Evolutionary conservation across 2,797 vertebrate species (phyloP), one percentile per base, ranked within the genome.

Genomic region (Labroides dimidiatus): DNA sequence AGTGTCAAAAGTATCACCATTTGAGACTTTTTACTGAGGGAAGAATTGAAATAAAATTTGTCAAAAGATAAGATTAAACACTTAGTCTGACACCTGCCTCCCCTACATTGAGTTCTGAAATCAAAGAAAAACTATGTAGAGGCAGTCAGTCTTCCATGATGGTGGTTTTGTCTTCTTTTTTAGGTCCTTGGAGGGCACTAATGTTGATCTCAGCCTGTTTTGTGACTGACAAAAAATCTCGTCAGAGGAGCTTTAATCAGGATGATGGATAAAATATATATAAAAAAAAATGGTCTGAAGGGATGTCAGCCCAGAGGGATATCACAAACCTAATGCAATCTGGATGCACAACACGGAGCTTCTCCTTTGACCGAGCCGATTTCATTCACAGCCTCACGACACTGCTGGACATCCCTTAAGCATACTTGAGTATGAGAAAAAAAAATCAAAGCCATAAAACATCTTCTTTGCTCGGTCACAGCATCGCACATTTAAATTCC

Each of bases 401-500:
- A 55, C 62, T 64, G 30, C 27, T 54, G 23, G 64, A 50, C 36
- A 45, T 71, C 36, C 30, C 39, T 42, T 54, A 69, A 27, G 33
- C 19, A 19, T 21, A 41, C 20, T 63, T 58, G 14, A 63, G 17
- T 36, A 23, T 11, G 12, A 39, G 23, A 67, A 24, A 66, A 27
- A 27, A 23, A 48, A 43, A 68, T 51, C 39, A 64, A 23, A 44
- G 9, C 10, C 12, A 20, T 10, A 58, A 56, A 61, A 72, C 41
- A 13, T 44, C 11, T 49, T 20, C 20, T 3, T 37, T 30, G 57
- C 68, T 59, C 57, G 53, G 47, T 70, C 60, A 58, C 33, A 58
- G 56, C 50, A 64, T 64, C 48, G 36, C 54, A 74, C 48, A 66
- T 68, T 64, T 57, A 75, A 71, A 72, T 67, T 65, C 45, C 53